These are phyloP conservation scores for Chaetodon auriga DNA, from an alignment of 2,113 vertebrate genomes.

Conservation along the genomic window DNA sequence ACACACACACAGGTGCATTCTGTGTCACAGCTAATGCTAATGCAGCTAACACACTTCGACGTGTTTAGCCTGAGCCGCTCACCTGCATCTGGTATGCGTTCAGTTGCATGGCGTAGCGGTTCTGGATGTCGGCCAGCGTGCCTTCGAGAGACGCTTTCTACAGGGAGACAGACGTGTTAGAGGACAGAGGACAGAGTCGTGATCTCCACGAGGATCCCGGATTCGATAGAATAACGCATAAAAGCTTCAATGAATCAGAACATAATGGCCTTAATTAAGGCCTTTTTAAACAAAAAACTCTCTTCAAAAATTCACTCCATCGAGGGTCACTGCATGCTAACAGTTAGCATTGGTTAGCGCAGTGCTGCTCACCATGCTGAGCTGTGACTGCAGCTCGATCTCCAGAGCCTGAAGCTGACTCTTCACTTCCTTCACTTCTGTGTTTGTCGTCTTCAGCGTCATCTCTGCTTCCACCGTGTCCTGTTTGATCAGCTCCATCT, in stretches of 20 bases:
- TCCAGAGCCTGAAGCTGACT: slow-evolving; percentile 85
- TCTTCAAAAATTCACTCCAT: too few relatives aligned
- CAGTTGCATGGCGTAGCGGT: slow-evolving; percentile 82
- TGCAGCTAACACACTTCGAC: too few relatives aligned
- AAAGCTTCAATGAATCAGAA: too few relatives aligned
- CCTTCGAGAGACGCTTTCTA: slow-evolving; percentile 89
- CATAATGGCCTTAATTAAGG: too few relatives aligned
- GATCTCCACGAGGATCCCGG: too few relatives aligned
- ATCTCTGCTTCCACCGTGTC: slow-evolving; percentile 81
- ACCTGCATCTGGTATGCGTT: slow-evolving; percentile 81
- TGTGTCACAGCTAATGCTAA: background rate
- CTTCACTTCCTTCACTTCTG: slow-evolving; percentile 84
- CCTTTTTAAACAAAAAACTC: too few relatives aligned
- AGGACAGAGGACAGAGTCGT: background rate
- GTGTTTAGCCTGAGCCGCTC: background rate
- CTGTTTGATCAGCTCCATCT: slow-evolving; percentile 84
- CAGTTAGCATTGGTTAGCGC: background rate
- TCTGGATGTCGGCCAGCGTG: slow-evolving; percentile 81
- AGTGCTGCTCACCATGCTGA: slow-evolving; percentile 83
- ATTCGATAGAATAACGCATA: too few relatives aligned
- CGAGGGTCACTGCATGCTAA: too few relatives aligned
- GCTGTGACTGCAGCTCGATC: slow-evolving; percentile 88
- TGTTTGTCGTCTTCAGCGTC: slow-evolving; percentile 79
- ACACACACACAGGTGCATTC: slow-evolving; percentile 2
- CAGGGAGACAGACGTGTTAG: background rate